A percentile compares a stretch with the other conserved stretches of the same genome.
These are phyloP conservation scores for Eciton burchellii DNA, from an alignment of 1,140 invertebrate genomes.

Conservation along the genomic window DNA sequence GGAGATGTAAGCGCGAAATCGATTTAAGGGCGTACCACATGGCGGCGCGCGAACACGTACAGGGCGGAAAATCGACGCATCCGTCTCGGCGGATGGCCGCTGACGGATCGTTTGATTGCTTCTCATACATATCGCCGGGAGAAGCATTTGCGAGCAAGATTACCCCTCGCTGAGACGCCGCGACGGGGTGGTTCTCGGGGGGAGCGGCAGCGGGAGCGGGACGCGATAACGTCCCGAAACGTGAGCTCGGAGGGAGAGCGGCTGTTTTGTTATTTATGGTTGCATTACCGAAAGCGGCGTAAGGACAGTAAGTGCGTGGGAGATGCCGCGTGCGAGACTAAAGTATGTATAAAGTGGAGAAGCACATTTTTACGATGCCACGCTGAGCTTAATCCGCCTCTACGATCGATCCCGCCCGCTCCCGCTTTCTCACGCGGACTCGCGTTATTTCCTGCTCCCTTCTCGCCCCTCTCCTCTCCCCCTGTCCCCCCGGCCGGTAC, in stretches of 20 bases:
- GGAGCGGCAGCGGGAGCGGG: too few relatives aligned
- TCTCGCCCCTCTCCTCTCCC: background rate
- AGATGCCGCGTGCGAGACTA: conserved; percentile 70
- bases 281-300: conserved; percentile 73
- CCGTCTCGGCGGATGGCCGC: conserved; percentile 19
- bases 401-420: conserved; percentile 64
- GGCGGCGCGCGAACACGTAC: conserved; percentile 8
- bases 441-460: conserved; percentile 11
- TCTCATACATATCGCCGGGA: conserved; percentile 35
- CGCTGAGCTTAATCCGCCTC: conserved; percentile 69
- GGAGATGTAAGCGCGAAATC: conserved; percentile 50
- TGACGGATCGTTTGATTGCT: conserved; percentile 61
- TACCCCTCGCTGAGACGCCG: conserved; percentile 52
- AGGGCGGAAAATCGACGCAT: conserved; percentile 58
- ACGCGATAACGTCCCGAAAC: conserved; percentile 41
- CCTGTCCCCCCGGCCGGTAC: background rate
- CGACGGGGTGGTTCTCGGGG: conserved; percentile 19
- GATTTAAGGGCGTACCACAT: conserved; percentile 45
- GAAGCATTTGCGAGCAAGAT: conserved; percentile 56
- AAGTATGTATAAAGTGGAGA: conserved; percentile 74
- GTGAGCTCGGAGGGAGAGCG: conserved; percentile 15
- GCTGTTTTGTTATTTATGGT: conserved; percentile 75
- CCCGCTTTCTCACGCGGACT: conserved; percentile 44
- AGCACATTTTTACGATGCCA: conserved; percentile 71
- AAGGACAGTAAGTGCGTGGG: conserved; percentile 72